Base-by-base conservation (phyloP, 2,888 invertebrate species). In the Drosophila recens region DNA sequence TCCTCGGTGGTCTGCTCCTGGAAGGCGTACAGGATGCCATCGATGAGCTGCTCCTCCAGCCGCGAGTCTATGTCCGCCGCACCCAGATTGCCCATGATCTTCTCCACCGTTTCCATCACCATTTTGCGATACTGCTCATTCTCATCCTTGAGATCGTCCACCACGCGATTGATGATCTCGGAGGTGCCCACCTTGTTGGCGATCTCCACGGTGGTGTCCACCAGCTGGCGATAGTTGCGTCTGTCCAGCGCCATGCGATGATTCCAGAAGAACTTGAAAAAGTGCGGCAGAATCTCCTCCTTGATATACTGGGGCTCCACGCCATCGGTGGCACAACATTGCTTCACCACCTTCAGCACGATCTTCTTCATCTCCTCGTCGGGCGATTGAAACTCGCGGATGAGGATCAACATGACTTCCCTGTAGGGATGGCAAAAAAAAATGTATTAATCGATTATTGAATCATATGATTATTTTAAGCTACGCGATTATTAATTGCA, bases 311-410 rank as follows among this genome's bases (percentile, higher is more conserved):
- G 98, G 0, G 99, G 96, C 92, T 99, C 99, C 57, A 99, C 99
- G 95, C 99, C 99, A 92, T 99, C 99, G 0, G 99, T 99, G 10
- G 98, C 99, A 91, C 99, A 99, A 93, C 99, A 99, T 93, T 99
- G 99, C 93, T 99, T 99, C 69, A 99, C 99, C 72, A 99, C 97
- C 94, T 99, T 99, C 76, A 99, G 94, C 0, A 99, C 99, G 93
- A 99, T 99, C 92, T 99, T 99, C 93, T 99, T 99, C 99, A 99
- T 99, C 94, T 99, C 99, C 93, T 99, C 99, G 93, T 99, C 99
- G 0, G 99, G 99, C 65, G 99, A 99, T 93, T 99, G 99, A 93
- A 99, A 99, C 94, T 99, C 99, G 93, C 99, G 95, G 88, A 99
- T 99, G 30, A 99, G 94, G 93, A 99, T 99, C 93, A 98, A 94